Base-by-base conservation (phyloP, 2,888 invertebrate species). In the Acheta domesticus region DNA sequence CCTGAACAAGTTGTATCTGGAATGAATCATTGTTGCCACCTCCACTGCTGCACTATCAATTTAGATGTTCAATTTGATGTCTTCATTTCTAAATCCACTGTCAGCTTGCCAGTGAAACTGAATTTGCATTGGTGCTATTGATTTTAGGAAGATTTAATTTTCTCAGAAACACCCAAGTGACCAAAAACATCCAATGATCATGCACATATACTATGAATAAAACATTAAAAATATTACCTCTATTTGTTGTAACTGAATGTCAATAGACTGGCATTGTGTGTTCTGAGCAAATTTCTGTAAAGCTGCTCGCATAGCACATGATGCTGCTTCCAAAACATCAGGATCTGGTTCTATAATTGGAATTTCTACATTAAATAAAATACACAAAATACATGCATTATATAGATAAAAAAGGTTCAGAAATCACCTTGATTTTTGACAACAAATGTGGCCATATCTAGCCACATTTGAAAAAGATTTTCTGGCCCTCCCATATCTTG, bases 301-400 rank as follows among this genome's bases (percentile, higher is more conserved):
- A 1, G 92, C 89, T n/a, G 93, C 92, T 83, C 94, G 89, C 92
- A 94, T 91, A 0, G 93, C 91, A 5, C 93, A 91, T 0, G 93
- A 93, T 2, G 92, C 90, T 1, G 94, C 92, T 85, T 94, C 94
- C 75, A 92, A 84, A 21, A 93, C 85, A 75, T 89, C 83, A 23
- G 78, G 78, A 73, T 86, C 83, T 23, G 62, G 1, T 48, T 76
- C 62, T 74, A 79, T 12, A 16, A 77, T 50, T 19, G 80, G 20
- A 62, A 62, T 62, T 62, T 62, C 5, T 62, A n/a, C 62, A 62
- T 19, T 62, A 12, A 62, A 19, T n/a, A 62, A n/a, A 62, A 62
- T 62, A 8, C 36, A 36, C 5, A 36, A 36, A 8, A 36, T 62
- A 62, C 16, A 19, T 16, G 4, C 62, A 19, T n/a, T 11, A 62